Evolutionary conservation across 2,797 vertebrate genomes (phyloP), one percentile per base, ranked within the genome.

Genomic region (Mastacembelus armatus): DNA sequence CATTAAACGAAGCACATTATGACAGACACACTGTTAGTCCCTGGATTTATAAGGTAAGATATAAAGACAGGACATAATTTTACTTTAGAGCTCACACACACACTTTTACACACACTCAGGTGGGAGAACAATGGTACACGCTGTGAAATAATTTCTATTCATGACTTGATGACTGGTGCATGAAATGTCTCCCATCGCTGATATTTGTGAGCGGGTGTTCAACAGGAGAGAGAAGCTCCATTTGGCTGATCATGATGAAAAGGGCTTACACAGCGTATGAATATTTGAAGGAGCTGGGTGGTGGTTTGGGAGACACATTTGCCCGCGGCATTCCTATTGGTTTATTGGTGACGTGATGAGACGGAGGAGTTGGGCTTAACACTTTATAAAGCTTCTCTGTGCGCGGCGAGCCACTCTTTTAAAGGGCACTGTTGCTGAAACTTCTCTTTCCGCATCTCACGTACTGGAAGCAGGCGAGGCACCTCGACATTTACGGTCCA

Each of bases 311-410:
- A 88, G 80, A 90, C 83, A 85, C 77, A 73, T 85, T 87, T 74
- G 89, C 92, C 86, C 78, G 76, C 84, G 85, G 89, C 91, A 27
- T 49, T 93, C 89, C 90, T 73, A 95, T 94, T 94, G 94, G 94
- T 92, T 91, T 84, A 86, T 74, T 61, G 78, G 85, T 77, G 86
- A 85, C 80, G 90, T 88, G 90, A 91, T 89, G 90, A 84, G 89
- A 89, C 75, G 74, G 83, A 89, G 91, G 87, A 92, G 89, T 86
- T 67, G 84, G 58, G 70, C 81, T 83, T 73, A 57, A 80, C 91
- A 89, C 92, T 91, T 93, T 94, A 95, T 93, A 95, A 94, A 93
- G 92, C 91, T 64, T 33, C 77, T 73, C 74, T 33, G 58, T 83
- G 77, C 71, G 80, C 76, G 76, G 66, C 72, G 74, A 83, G 72